Evolutionary conservation across 2,888 invertebrate genomes (phyloP).

Genomic region (Zaprionus lineosus): DNA sequence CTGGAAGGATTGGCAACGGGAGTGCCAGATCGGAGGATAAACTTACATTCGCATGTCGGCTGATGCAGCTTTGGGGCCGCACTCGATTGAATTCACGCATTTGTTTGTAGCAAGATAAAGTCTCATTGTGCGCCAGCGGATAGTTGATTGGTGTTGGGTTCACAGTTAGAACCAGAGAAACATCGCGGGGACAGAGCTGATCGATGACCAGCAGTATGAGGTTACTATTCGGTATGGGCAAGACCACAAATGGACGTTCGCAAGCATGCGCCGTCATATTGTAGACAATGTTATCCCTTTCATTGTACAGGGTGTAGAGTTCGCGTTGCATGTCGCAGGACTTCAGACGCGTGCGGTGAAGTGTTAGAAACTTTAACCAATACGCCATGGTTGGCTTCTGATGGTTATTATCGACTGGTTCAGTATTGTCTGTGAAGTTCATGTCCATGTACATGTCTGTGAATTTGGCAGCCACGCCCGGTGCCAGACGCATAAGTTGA

Average conservation of each 20-base stretch:
- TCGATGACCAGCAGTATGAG: constrained; percentile 91
- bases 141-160: constrained; percentile 83
- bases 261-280: constrained; percentile 83
- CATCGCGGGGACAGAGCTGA: constrained; percentile 85
- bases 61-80: constrained; percentile 89
- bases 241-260: constrained; percentile 87
- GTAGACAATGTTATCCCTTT: constrained; percentile 84
- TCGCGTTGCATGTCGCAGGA: constrained; percentile 91
- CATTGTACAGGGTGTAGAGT: constrained; percentile 84
- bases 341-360: constrained; percentile 91
- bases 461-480: constrained; percentile 83
- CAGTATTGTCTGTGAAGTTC: constrained; percentile 83
- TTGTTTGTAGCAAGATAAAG: constrained; percentile 85
- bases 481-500: constrained; percentile 84
- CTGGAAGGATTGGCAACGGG: no score
- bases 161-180: constrained; percentile 82
- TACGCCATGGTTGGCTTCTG: constrained; percentile 83
- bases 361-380: constrained; percentile 86
- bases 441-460: constrained; percentile 51
- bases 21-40: no score
- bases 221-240: constrained; percentile 90
- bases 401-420: constrained; percentile 83
- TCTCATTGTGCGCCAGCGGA: constrained; percentile 83
- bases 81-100: constrained; percentile 86
- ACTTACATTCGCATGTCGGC: constrained; percentile 89